These are phyloP conservation scores for Sycobia sp. DNA, from an alignment of 1,140 invertebrate species.

Conservation along the genomic window DNA sequence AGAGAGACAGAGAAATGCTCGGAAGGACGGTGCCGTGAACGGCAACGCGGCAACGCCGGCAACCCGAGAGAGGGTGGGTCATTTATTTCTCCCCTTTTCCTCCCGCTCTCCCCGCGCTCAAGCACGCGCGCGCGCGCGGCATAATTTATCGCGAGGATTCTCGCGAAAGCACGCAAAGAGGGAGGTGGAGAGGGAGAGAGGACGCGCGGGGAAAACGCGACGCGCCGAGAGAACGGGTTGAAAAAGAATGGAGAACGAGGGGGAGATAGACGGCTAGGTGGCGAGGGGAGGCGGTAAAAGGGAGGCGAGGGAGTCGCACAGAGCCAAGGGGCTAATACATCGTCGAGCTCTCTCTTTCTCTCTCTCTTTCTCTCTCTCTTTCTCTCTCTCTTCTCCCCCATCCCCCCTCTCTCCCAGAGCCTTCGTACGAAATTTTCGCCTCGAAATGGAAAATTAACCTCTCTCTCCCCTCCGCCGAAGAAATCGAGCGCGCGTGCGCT, in stretches of 20 bases:
- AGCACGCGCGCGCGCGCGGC: constrained; percentile 45
- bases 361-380: no score
- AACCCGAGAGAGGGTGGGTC: constrained; percentile 57
- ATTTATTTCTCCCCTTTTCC: constrained; percentile 58
- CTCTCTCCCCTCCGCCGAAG: constrained; percentile 24
- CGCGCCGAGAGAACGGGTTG: constrained; percentile 34
- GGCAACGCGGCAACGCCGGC: constrained; percentile 36
- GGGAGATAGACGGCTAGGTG: not conserved
- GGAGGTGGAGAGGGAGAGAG: constrained; percentile 41
- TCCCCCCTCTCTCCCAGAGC: no score
- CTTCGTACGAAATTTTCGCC: constrained; percentile 44
- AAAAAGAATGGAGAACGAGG: constrained; percentile 21
- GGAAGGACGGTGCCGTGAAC: constrained; percentile 39
- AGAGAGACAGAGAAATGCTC: constrained; percentile 26
- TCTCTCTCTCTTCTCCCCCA: no score
- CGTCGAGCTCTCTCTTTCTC: no score
- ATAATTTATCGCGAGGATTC: constrained; percentile 64
- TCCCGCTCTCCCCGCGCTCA: constrained; percentile 29
- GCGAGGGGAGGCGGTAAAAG: not conserved
- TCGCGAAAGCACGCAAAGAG: constrained; percentile 61
- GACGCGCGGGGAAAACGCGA: constrained; percentile 31
- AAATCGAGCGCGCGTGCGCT: no score
- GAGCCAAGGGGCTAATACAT: constrained; percentile 50
- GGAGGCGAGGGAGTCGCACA: constrained; percentile 36
- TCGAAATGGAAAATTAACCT: constrained; percentile 53